Evolutionary conservation across 1,140 invertebrate genomes (phyloP).

Genomic region (Drosophila sp.): DNA sequence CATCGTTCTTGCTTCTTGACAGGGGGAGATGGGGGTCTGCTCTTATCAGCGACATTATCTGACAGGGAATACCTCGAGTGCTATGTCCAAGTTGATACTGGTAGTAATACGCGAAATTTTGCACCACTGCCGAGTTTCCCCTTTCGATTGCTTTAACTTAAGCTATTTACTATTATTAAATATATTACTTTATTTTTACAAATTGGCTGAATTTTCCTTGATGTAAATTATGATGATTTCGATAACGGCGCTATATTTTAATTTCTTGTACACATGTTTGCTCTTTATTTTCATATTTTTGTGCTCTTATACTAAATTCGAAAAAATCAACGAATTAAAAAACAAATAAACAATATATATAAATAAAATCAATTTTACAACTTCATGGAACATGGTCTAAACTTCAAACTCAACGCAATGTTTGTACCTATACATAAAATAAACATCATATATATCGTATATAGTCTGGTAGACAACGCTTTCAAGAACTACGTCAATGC

Average conservation of each 20-base stretch:
- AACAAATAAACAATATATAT: constrained; percentile 15
- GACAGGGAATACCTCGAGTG: constrained; percentile 24
- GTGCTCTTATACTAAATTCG: constrained; percentile 65
- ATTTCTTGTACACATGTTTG: constrained; percentile 67
- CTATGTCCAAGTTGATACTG: constrained; percentile 17
- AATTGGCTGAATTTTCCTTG: not conserved
- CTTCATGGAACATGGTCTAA: constrained; percentile 50
- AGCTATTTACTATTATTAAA: constrained; percentile 1
- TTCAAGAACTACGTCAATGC: constrained; percentile 92
- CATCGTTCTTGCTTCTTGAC: constrained; percentile 3
- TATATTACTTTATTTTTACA: not conserved
- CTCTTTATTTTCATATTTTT: constrained; percentile 80
- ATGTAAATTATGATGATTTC: constrained; percentile 7
- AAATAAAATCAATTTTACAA: constrained; percentile 43
- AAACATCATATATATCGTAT: constrained; percentile 34
- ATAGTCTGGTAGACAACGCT: constrained; percentile 87
- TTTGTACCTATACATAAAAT: constrained; percentile 42
- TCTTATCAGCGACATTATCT: constrained; percentile 27
- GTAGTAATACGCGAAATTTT: constrained; percentile 14
- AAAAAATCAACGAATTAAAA: constrained; percentile 28
- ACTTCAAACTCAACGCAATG: constrained; percentile 51
- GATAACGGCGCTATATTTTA: constrained; percentile 48
- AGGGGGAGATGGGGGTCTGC: no score
- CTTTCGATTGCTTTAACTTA: constrained; percentile 3
- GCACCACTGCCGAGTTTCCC: not conserved